Evolutionary conservation across 2,113 vertebrate species (phyloP), one percentile per base, ranked within the genome.

Genomic region (Asarcornis scutulata): DNA sequence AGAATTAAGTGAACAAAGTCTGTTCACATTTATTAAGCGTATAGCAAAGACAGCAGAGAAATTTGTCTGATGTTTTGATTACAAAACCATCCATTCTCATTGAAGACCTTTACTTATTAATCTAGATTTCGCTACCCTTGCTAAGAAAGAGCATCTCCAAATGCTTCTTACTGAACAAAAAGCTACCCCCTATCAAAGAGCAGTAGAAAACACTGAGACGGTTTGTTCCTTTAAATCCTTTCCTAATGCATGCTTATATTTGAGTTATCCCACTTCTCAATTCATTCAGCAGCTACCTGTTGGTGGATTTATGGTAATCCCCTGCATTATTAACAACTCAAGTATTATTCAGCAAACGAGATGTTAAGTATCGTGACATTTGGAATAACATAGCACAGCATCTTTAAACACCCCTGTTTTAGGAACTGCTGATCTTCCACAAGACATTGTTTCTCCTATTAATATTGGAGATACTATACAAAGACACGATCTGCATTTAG

Each of bases 271-370:
- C 72, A 11, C 93, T 92, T 93, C 56, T 84, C 32, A 68, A 79
- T 96, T 84, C 17, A 69, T 82, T 91, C 80, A 88, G 66, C 66
- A 81, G 77, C 88, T 81, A 88, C 95, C 77, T 94, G 34, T 94
- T 96, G 77, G 58, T 86, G 93, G 90, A 79, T 96, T 94, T 96
- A 73, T 79, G n/a, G 44, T 94, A 95, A 96, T 94, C 69, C 62
- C 11, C 44, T 44, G 22, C 55, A 55, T 83, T 87, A 77, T 87
- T 89, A 94, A 72, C 34, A 82, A 66, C 29, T 67, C 50, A 8
- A 78, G 46, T 26, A 59, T 56, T 88, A 83, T 85, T 77, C 72
- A 90, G 68, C 68, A 80, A 78, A 74, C 2, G 7, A 73, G 67
- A 44, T 13, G n/a, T 72, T 77, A 69, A 82, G 40, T 48, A 5